Evolutionary conservation across 2,113 vertebrate species (phyloP), one percentile per base, ranked within the genome.

Genomic region (Egretta garzetta): DNA sequence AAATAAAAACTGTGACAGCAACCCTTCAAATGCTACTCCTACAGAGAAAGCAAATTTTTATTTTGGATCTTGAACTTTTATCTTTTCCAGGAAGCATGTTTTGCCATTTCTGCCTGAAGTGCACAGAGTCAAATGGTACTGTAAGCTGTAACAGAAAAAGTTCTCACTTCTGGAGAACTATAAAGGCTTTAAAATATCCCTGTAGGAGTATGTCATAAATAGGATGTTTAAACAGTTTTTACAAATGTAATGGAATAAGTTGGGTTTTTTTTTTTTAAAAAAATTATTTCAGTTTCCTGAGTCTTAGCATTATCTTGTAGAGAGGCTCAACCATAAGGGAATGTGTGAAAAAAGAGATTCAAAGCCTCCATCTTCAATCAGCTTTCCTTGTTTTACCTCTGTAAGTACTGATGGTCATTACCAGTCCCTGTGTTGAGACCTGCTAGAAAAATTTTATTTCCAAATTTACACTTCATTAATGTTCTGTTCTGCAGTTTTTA

Each of bases 71-170:
- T 80, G 70, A 76, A 33, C 37, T 55, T 70, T 10, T 10, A 8
- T 75, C 16, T 70, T 92, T 75, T 75, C 23, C 26, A n/a, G 17
- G 10, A 75, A 47, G 30, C n/a, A 6, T 50, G 12, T 62, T 79
- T 56, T 50, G 23, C 30, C 59, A 19, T 70, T 71, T 66, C 80
- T 84, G 16, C 30, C n/a, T 58, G 23, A 59, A 47, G 22, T 49
- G 20, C 16, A 9, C 1, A 1, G 45, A 55, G 12, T 73, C 16
- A 60, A 76, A 66, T 0, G 1, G 14, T 60, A 33, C 1, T 23
- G 27, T n/a, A 81, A 81, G 17, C 63, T 70, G 43, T 70, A 33
- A 75, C 23, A 45, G 24, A 22, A 2, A 8, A 45, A 73, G 14
- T 68, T 80, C 35, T 88, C 23, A 80, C 30, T 68, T 81, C 74